These are phyloP conservation scores for Galaxias olidus DNA, from an alignment of 2,797 vertebrate species.

Conservation along the genomic window DNA sequence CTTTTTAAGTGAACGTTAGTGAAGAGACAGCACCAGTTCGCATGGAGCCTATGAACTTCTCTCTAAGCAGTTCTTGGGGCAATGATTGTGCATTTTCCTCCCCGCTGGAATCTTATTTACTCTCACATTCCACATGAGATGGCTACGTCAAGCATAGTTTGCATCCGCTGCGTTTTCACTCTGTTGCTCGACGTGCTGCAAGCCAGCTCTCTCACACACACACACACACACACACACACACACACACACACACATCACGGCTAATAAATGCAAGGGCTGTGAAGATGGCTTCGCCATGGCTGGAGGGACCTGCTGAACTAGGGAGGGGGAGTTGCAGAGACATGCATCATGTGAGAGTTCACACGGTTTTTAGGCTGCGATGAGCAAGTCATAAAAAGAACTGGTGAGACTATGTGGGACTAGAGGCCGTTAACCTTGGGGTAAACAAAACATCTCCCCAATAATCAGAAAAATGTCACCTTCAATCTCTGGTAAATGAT, in stretches of 20 bases:
- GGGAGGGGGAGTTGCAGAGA: conserved; percentile 30
- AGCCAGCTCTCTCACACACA: too few species aligned
- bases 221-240: too few species aligned
- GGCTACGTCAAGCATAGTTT: conserved; percentile 69
- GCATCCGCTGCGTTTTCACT: conserved; percentile 61
- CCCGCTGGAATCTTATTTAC: conserved; percentile 67
- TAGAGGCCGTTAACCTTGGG: conserved; percentile 25
- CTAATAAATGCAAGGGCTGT: conserved; percentile 65
- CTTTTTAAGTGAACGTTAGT: conserved; percentile 34
- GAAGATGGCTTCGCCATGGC: conserved; percentile 43
- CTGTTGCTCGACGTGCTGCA: conserved; percentile 52
- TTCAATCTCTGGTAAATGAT: conserved; percentile 48
- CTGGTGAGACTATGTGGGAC: conserved; percentile 25
- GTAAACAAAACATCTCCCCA: conserved; percentile 24
- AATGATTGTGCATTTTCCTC: conserved; percentile 69
- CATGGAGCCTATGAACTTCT: conserved; percentile 42
- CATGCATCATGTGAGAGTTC: conserved; percentile 41
- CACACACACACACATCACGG: conserved; percentile 61
- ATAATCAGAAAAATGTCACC: conserved; percentile 49
- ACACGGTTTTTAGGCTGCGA: conserved; percentile 41
- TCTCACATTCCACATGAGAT: conserved; percentile 72
- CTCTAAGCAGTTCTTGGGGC: conserved; percentile 37
- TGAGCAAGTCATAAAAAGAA: conserved; percentile 47
- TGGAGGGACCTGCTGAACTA: conserved; percentile 51
- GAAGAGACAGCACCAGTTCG: conserved; percentile 44